Evolutionary conservation across 2,888 invertebrate species (phyloP).

Genomic region (Asteroscopus sphinx): DNA sequence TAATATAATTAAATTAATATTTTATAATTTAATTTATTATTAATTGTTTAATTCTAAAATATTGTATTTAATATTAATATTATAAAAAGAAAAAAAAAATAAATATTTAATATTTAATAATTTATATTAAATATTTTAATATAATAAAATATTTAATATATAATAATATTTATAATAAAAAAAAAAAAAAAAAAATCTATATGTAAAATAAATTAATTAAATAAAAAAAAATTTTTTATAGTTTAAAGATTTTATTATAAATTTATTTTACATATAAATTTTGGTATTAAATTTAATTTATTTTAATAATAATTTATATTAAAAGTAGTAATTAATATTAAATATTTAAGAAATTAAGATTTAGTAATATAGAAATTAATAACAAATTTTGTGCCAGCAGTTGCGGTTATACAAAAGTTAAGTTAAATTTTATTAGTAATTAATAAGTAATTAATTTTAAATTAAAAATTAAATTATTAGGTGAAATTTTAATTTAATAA

Average conservation of each 20-base stretch:
- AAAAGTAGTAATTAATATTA: constrained; percentile 85
- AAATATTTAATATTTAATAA: constrained; percentile 61
- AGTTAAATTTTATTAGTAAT: constrained; percentile 87
- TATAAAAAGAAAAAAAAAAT: constrained; percentile 55
- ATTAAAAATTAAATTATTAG: constrained; percentile 84
- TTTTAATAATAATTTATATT: constrained; percentile 77
- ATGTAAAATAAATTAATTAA: constrained; percentile 55
- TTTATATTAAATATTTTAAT: constrained; percentile 56
- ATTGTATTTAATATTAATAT: constrained; percentile 59
- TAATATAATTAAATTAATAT: constrained; percentile 59
- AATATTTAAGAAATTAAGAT: constrained; percentile 90
- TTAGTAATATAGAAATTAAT: constrained; percentile 90
- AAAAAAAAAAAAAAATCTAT: constrained; percentile 80
- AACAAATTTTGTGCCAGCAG: constrained; percentile 92
- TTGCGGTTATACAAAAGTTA: constrained; percentile 92
- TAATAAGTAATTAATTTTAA: constrained; percentile 74
- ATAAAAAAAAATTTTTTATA: constrained; percentile 84
- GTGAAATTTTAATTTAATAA: constrained; percentile 90
- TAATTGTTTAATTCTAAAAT: constrained; percentile 56
- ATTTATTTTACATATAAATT: constrained; percentile 90
- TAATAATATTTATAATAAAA: constrained; percentile 67
- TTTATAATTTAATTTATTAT: constrained; percentile 46
- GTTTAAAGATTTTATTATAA: constrained; percentile 84
- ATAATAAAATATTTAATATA: constrained; percentile 62
- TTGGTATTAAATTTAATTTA: constrained; percentile 78